Percentiles rank a stretch among this genome's conserved stretches.
Evolutionary conservation across 2,888 invertebrate species (phyloP).

Genomic region (Tigriopus californicus): DNA sequence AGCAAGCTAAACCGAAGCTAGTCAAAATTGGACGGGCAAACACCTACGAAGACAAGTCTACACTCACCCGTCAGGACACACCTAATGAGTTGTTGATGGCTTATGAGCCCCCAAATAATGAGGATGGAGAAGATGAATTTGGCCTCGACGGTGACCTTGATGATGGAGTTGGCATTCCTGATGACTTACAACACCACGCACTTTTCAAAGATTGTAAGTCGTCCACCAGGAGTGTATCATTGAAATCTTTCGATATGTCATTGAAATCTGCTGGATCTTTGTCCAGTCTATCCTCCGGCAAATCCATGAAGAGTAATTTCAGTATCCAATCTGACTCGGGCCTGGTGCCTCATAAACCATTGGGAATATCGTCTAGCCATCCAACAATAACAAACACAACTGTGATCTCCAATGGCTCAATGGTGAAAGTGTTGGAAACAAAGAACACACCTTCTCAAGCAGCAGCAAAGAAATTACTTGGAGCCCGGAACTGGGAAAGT

Average conservation of each 20-base stretch:
- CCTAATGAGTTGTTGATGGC: too few species aligned
- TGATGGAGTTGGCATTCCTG: too few species aligned
- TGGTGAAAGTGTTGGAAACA: background rate
- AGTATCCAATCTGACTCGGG: constrained; percentile 14
- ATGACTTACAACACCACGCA: too few species aligned
- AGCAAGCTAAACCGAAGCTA: too few species aligned
- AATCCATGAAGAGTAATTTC: constrained; percentile 5
- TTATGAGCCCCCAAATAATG: too few species aligned
- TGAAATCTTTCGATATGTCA: background rate
- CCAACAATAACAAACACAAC: background rate
- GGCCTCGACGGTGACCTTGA: too few species aligned
- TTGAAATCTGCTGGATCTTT: constrained; percentile 9
- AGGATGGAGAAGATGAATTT: too few species aligned
- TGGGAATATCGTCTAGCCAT: background rate
- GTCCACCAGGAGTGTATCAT: background rate
- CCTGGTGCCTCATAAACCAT: background rate
- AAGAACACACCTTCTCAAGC: background rate
- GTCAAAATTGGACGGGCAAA: background rate
- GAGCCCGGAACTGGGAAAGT: background rate
- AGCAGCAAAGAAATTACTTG: background rate
- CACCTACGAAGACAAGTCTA: background rate
- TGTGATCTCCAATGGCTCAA: background rate
- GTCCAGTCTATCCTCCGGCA: constrained; percentile 14
- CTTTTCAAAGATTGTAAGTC: too few species aligned
- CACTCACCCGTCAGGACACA: too few species aligned